A percentile compares a stretch with the other conserved stretches of the same genome.
These are phyloP conservation scores for Pachypsylla venusta DNA, from an alignment of 1,140 invertebrate genomes.

Conservation along the genomic window DNA sequence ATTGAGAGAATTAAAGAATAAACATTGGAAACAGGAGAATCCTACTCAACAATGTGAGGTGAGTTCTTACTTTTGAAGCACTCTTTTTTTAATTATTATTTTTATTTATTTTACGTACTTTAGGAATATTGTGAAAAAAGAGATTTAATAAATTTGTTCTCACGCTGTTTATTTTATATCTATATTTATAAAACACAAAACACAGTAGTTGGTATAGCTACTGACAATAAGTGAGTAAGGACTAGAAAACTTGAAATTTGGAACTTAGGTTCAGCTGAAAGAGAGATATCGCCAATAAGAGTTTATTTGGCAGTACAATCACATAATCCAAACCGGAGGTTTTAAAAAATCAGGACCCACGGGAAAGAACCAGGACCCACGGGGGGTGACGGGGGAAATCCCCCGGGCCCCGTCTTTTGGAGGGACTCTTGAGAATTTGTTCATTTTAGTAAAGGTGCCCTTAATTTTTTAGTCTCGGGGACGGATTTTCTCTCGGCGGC, in stretches of 20 bases:
- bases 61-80: neutral
- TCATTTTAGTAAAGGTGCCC: no score
- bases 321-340: no score
- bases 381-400: no score
- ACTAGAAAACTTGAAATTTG: neutral
- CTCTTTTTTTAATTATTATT: neutral
- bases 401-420: no score
- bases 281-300: neutral
- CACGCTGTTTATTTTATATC: neutral
- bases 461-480: no score
- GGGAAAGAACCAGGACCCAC: no score
- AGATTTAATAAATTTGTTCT: neutral
- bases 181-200: neutral
- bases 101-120: neutral
- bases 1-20: slow-evolving; percentile 59
- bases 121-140: neutral
- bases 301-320: neutral
- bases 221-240: neutral
- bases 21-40: slow-evolving; percentile 63
- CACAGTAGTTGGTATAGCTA: neutral
- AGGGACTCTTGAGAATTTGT: no score
- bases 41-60: slow-evolving; percentile 13
- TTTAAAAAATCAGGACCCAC: no score
- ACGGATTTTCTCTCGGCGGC: no score
- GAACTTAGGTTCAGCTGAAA: neutral